Evolutionary conservation across 37 sponge, comb jelly and placozoan species (phyloP).

Genomic region (Halisarca cf. caerulea): DNA sequence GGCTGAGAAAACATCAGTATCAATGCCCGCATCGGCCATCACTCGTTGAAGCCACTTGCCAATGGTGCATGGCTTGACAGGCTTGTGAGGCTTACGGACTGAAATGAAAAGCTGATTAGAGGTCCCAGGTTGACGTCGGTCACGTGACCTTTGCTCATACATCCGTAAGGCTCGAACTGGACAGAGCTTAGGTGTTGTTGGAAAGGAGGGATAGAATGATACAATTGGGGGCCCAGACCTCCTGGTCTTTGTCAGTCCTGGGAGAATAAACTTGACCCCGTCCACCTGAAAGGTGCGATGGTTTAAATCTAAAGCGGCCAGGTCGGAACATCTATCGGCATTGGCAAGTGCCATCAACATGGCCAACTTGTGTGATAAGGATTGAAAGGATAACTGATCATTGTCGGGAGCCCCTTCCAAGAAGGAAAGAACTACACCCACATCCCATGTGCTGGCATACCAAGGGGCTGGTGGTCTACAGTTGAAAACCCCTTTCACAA

Average conservation of each 20-base stretch:
- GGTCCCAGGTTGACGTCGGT: not conserved
- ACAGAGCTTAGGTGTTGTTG: slow-evolving; percentile 16
- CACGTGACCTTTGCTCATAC: slow-evolving; percentile 3
- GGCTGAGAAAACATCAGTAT: slow-evolving; percentile 24
- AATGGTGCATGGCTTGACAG: slow-evolving; percentile 29
- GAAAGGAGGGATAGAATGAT: not conserved
- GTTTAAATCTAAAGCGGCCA: slow-evolving; percentile 9
- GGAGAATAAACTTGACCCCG: slow-evolving; percentile 18
- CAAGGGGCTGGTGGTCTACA: too few species aligned
- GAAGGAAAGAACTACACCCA: too few species aligned
- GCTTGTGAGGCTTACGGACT: not conserved
- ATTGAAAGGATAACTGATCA: not conserved
- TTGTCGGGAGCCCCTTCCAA: too few species aligned
- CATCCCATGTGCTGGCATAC: too few species aligned
- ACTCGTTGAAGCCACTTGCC: slow-evolving; percentile 32
- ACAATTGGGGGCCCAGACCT: slow-evolving; percentile 13
- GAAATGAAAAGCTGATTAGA: slow-evolving; percentile 26
- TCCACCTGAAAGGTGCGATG: not conserved
- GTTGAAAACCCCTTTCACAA: too few species aligned
- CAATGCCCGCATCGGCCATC: slow-evolving; percentile 30
- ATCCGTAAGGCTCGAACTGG: slow-evolving; percentile 5
- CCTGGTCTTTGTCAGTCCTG: slow-evolving; percentile 32
- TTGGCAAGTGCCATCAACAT: slow-evolving; percentile 51
- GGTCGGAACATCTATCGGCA: slow-evolving; percentile 26
- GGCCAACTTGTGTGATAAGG: not conserved